Evolutionary conservation across 2,797 vertebrate species (phyloP).

Genomic region (Anableps anableps): DNA sequence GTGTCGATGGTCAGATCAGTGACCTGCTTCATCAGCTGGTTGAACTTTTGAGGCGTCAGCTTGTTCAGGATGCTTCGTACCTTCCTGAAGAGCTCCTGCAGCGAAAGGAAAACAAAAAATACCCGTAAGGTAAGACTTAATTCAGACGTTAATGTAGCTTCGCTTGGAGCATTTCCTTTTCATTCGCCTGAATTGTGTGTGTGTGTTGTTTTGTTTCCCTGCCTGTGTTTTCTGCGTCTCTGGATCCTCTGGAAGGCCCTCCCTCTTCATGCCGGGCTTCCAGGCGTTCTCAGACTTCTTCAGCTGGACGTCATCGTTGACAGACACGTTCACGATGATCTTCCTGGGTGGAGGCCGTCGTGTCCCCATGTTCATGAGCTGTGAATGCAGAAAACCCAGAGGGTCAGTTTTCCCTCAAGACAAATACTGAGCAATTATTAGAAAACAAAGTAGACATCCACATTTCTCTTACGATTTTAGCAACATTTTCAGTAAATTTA

Average conservation of each 20-base stretch:
- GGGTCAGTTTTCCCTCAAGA: neutral
- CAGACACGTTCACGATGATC: slow-evolving; percentile 93
- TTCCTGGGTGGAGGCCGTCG: slow-evolving; percentile 87
- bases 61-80: slow-evolving; percentile 99
- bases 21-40: slow-evolving; percentile 98
- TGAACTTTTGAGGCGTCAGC: slow-evolving; percentile 97
- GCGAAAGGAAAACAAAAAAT: neutral
- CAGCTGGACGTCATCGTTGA: slow-evolving; percentile 91
- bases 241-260: slow-evolving; percentile 79
- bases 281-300: slow-evolving; percentile 96
- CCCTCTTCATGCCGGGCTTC: slow-evolving; percentile 93
- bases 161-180: neutral
- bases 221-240: slow-evolving; percentile 87
- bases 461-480: neutral
- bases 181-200: neutral
- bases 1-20: slow-evolving; percentile 96
- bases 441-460: neutral
- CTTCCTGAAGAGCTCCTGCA: slow-evolving; percentile 91
- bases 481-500: neutral
- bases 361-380: slow-evolving; percentile 80
- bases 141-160: neutral
- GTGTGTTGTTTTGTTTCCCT: slow-evolving; percentile 14
- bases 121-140: neutral
- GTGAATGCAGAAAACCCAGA: neutral
- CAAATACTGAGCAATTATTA: too few relatives aligned